phyloP scores from a whole-genome alignment of 2,113 vertebrate genomes.

The Bos taurus region DNA sequence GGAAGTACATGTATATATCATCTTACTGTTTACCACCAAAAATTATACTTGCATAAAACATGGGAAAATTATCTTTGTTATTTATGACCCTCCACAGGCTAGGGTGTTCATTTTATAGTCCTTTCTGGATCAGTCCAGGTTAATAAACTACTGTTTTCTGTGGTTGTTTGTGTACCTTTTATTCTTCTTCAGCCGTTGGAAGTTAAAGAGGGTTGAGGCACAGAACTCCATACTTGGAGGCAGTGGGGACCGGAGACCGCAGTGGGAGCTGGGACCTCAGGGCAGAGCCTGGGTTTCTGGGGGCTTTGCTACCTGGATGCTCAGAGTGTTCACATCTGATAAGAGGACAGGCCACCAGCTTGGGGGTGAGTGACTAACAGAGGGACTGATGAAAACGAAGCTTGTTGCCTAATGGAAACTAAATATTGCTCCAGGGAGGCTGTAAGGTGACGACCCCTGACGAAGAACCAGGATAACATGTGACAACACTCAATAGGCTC shows the following conservation, averaged over 20 bases:
- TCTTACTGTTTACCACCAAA: constrained; percentile 56
- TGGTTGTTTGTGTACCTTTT: not conserved
- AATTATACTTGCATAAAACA: constrained; percentile 45
- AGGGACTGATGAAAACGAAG: not conserved
- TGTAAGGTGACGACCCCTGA: not conserved
- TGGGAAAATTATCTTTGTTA: constrained; percentile 34
- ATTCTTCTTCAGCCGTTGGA: not conserved
- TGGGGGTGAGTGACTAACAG: not conserved
- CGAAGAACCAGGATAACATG: not conserved
- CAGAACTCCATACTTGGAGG: not conserved
- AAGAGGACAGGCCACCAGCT: not conserved
- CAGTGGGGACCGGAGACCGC: not conserved
- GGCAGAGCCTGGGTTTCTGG: not conserved
- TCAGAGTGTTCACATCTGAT: not conserved
- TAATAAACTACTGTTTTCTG: not conserved
- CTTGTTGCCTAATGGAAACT: not conserved
- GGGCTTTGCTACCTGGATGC: not conserved
- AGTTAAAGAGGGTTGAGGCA: not conserved
- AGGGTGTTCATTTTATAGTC: not conserved
- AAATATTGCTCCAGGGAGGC: not conserved
- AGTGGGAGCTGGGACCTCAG: not conserved
- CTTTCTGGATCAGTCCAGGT: not conserved
- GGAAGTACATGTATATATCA: constrained; percentile 57
- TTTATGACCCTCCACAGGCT: not conserved
- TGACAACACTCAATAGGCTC: not conserved